phyloP scores from a whole-genome alignment of 1,140 invertebrate genomes.

The Cephus cinctus region DNA sequence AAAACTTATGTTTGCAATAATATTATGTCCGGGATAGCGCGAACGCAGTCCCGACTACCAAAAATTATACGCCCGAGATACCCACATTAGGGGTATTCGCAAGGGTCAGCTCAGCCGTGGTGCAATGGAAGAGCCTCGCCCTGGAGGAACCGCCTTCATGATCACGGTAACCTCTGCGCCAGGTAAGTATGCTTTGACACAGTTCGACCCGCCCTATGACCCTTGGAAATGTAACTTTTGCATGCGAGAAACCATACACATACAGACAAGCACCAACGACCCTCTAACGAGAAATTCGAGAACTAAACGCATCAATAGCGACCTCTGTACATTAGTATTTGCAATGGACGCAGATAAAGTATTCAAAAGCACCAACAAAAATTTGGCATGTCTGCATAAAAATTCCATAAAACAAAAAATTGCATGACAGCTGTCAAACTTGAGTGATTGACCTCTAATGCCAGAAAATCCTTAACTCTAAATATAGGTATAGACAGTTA shows the following conservation, averaged over 20 bases:
- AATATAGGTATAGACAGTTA: too few species aligned
- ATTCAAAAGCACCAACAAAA: too few species aligned
- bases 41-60: conserved; percentile 66
- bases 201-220: not conserved
- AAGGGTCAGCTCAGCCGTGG: conserved; percentile 68
- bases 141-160: conserved; percentile 68
- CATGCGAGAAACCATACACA: conserved; percentile 12
- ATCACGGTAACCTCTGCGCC: conserved; percentile 68
- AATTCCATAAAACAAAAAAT: too few species aligned
- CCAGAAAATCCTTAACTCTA: too few species aligned
- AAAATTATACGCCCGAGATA: conserved; percentile 72
- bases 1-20: not conserved
- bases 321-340: too few species aligned
- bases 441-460: too few species aligned
- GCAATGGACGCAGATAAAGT: too few species aligned
- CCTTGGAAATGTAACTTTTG: not conserved
- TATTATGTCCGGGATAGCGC: conserved; percentile 50
- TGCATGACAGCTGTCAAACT: too few species aligned
- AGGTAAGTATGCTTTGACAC: conserved; percentile 60
- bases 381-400: too few species aligned
- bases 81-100: conserved; percentile 71
- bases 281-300: too few species aligned
- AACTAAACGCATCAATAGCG: too few species aligned
- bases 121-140: conserved; percentile 71
- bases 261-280: not conserved